Base-by-base conservation (phyloP, 2,888 invertebrate species). In the Protophormia terraenovae region DNA sequence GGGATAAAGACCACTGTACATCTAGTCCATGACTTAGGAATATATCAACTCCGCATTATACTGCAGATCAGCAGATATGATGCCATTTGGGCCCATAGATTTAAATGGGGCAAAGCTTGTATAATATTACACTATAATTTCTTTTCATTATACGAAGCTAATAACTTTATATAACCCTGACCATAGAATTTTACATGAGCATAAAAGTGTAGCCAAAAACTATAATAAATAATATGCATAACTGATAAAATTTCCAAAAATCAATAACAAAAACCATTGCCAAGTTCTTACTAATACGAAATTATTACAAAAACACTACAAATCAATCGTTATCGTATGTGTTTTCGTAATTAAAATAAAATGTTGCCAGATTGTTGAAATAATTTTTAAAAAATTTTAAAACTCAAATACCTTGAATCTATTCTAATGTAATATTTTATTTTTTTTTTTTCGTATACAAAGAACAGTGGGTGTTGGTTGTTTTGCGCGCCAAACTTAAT, bases 401-500 rank as follows among this genome's bases (percentile, higher is more conserved):
- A 47, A 19, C 19, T 3, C 5, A 47, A 19, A 8, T 8, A 50
- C 24, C 50, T 50, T 50, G 50, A 50, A 50, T 50, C 10, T 4
- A 50, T 55, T 55, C 58, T 58, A 6, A 19, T 45, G 58, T 73
- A 35, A 60, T 4, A 7, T 3, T 38, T 3, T n/a, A 29, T 5
- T 19, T 16, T 66, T 22, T 12, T 41, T 45, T 24, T 58, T 8
- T 35, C 6, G 27, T 27, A 27, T 55, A 41, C n/a, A n/a, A n/a
- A n/a, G n/a, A n/a, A n/a, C 41, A 14, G 41, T 55, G n/a, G 22
- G 35, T 3, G 45, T 45, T 58, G 62, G 22, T 64, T 58, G 19
- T 14, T 72, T 67, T 72, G 29, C n/a, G 35, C 76, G 58, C 66
- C 55, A 72, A 76, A 77, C 14, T 71, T n/a, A 19, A 47, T 55